These are phyloP conservation scores for Conomelus anceps DNA, from an alignment of 2,888 invertebrate genomes.

Conservation along the genomic window DNA sequence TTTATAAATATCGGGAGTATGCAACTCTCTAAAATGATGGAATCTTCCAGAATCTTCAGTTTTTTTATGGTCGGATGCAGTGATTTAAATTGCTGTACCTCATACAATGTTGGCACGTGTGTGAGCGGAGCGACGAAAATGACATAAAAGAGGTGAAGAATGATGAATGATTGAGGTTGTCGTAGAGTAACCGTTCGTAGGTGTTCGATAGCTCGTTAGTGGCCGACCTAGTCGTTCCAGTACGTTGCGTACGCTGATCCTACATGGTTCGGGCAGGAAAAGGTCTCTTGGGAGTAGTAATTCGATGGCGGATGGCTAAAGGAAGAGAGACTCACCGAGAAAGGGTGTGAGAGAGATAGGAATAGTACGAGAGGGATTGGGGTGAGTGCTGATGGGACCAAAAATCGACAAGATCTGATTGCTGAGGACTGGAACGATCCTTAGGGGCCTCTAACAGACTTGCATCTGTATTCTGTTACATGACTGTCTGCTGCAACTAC, in stretches of 20 bases:
- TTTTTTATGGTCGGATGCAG: neutral
- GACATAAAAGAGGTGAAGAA: neutral
- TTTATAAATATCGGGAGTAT: too few species aligned
- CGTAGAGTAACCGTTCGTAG: neutral
- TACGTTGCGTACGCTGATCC: neutral
- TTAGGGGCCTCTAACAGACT: neutral
- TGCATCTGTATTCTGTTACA: neutral
- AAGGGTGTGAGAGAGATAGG: neutral
- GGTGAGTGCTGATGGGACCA: neutral
- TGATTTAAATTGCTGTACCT: neutral
- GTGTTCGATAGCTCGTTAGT: neutral
- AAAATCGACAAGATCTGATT: neutral
- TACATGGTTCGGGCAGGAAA: neutral
- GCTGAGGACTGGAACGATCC: too few species aligned
- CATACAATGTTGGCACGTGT: neutral
- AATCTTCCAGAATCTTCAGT: neutral
- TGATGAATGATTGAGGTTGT: neutral
- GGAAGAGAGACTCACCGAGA: conserved; percentile 3
- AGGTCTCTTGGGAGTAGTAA: neutral
- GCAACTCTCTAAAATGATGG: too few species aligned
- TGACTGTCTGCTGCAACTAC: neutral
- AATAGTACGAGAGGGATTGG: conserved; percentile 10
- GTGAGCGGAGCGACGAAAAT: neutral
- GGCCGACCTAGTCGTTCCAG: neutral
- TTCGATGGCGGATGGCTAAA: neutral